phyloP scores from a whole-genome alignment of 2,888 invertebrate genomes.

The Tinea pellionella region DNA sequence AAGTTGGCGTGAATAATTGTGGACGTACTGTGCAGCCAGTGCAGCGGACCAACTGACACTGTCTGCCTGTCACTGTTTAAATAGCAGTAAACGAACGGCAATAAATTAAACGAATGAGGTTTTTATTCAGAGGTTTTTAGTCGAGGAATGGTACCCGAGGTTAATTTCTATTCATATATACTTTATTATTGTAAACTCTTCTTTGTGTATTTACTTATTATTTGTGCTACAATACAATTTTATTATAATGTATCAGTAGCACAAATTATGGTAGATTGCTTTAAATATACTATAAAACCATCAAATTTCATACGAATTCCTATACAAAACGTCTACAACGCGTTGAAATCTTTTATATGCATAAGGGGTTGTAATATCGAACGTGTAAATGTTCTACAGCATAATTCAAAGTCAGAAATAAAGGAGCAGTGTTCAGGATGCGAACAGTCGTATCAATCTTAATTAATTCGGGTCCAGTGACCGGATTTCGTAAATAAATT shows the following conservation, averaged over 20 bases:
- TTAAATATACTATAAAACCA: no score
- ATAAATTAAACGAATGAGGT: not conserved
- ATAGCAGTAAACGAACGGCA: conserved; percentile 18
- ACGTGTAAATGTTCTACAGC: not conserved
- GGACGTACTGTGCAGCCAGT: conserved; percentile 29
- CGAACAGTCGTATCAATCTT: conserved; percentile 54
- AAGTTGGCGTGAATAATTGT: conserved; percentile 51
- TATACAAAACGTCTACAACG: no score
- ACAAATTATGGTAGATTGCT: no score
- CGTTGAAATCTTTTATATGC: conserved; percentile 57
- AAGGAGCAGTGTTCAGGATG: conserved; percentile 32
- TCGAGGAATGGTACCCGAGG: no score
- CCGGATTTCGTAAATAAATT: conserved; percentile 48
- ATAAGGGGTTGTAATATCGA: conserved; percentile 12
- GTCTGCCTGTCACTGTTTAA: conserved; percentile 28
- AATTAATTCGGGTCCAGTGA: conserved; percentile 49
- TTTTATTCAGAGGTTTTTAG: not conserved
- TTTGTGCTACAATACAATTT: no score
- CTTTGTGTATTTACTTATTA: no score
- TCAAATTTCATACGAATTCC: no score
- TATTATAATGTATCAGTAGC: no score
- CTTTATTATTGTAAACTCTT: no score
- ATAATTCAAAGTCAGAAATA: conserved; percentile 21
- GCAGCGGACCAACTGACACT: conserved; percentile 36
- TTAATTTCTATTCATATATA: no score